These are phyloP conservation scores for Thamnophis elegans DNA, from an alignment of 2,797 vertebrate genomes.

Conservation along the genomic window DNA sequence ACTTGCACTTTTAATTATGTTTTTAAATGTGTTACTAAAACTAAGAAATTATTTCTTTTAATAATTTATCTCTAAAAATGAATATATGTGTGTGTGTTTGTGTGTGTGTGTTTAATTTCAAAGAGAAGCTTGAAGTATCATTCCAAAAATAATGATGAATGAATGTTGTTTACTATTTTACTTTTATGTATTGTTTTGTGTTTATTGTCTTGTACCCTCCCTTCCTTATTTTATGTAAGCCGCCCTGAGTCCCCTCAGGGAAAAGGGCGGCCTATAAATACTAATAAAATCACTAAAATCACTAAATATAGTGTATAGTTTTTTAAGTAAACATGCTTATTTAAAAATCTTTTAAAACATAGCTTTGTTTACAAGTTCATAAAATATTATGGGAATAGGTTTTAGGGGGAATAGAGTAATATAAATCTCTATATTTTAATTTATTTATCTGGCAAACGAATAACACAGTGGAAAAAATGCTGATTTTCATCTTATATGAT, in stretches of 20 bases:
- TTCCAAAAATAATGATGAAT: conserved; percentile 37
- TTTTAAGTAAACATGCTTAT: neutral
- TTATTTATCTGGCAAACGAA: conserved; percentile 53
- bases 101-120: conserved; percentile 45
- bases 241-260: too few relatives aligned
- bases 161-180: too few relatives aligned
- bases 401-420: conserved; percentile 30
- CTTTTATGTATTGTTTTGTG: too few relatives aligned
- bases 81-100: conserved; percentile 8
- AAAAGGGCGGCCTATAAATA: too few relatives aligned
- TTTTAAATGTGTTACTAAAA: conserved; percentile 13
- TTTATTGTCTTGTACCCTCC: too few relatives aligned
- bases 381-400: neutral
- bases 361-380: neutral
- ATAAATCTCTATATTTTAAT: conserved; percentile 39
- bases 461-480: conserved; percentile 47
- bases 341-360: conserved; percentile 33
- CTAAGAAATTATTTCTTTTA: conserved; percentile 13
- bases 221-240: too few relatives aligned
- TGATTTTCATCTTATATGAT: conserved; percentile 49
- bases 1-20: neutral
- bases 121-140: conserved; percentile 50
- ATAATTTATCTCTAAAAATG: conserved; percentile 20
- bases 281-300: too few relatives aligned
- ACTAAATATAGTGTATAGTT: conserved; percentile 15